phyloP scores from a whole-genome alignment of 2,888 invertebrate genomes.

The Minunthozetes semirufus region DNA sequence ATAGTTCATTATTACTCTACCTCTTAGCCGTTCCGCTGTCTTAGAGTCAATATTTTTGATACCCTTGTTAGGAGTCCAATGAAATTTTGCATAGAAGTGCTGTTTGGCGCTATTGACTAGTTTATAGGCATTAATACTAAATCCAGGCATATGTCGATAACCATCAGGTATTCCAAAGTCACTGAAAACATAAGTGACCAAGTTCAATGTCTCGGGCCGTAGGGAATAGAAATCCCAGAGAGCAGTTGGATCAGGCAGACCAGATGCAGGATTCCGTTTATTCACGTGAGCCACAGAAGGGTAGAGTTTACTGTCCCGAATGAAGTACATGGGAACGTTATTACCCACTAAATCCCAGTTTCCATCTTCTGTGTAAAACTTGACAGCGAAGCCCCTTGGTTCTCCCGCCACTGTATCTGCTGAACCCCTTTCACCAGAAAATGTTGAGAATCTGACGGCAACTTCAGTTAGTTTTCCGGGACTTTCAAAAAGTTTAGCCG shows the following conservation, averaged over 20 bases:
- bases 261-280: constrained; percentile 80
- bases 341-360: constrained; percentile 79
- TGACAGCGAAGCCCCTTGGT: constrained; percentile 84
- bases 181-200: constrained; percentile 71
- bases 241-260: constrained; percentile 83
- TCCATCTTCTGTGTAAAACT: constrained; percentile 87
- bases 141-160: constrained; percentile 87
- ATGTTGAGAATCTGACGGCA: constrained; percentile 72
- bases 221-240: constrained; percentile 91
- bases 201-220: constrained; percentile 79
- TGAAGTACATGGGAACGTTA: constrained; percentile 87
- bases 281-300: constrained; percentile 94
- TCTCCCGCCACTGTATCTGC: constrained; percentile 77
- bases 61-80: constrained; percentile 72
- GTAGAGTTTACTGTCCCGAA: constrained; percentile 80
- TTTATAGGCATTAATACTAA: constrained; percentile 89
- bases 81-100: constrained; percentile 81
- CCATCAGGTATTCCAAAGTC: constrained; percentile 92
- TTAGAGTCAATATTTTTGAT: constrained; percentile 68
- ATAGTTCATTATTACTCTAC: too few relatives aligned
- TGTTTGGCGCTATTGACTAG: constrained; percentile 66
- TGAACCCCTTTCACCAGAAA: constrained; percentile 75
- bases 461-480: constrained; percentile 73
- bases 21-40: constrained; percentile 63
- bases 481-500: constrained; percentile 67